A percentile compares a stretch with the other conserved stretches of the same genome.
phyloP scores from a whole-genome alignment of 2,888 invertebrate genomes.

The Augiades crinisus region DNA sequence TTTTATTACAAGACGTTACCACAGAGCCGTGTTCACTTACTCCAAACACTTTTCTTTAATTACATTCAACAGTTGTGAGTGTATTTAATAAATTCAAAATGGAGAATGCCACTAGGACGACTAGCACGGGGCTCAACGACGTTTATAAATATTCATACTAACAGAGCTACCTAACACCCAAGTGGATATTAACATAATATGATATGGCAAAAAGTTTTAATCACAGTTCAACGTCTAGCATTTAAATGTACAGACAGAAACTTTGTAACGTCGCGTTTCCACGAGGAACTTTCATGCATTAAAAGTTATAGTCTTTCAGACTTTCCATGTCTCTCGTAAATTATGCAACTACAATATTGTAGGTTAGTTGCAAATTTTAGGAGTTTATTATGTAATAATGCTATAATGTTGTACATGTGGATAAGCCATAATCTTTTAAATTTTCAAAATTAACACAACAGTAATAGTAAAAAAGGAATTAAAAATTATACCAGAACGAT shows the following conservation, averaged over 20 bases:
- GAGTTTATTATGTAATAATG: too few species aligned
- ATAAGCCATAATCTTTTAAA: too few species aligned
- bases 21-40: neutral
- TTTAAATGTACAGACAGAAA: neutral
- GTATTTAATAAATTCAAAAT: constrained; percentile 22
- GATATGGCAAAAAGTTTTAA: constrained; percentile 8
- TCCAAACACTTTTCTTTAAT: neutral
- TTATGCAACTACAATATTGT: too few species aligned
- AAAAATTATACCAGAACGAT: too few species aligned
- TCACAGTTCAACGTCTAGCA: neutral
- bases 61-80: constrained; percentile 16
- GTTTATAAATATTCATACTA: constrained; percentile 19
- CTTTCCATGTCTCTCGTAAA: too few species aligned
- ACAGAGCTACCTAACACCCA: constrained; percentile 4
- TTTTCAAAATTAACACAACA: too few species aligned
- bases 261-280: neutral
- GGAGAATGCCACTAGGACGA: constrained; percentile 13
- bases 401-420: too few species aligned
- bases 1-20: neutral
- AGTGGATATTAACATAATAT: constrained; percentile 7
- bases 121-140: neutral
- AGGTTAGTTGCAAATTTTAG: too few species aligned
- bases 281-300: neutral
- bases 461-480: too few species aligned
- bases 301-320: neutral